These are phyloP conservation scores for Cynaeus angustus DNA, from an alignment of 2,888 invertebrate species.

Conservation along the genomic window DNA sequence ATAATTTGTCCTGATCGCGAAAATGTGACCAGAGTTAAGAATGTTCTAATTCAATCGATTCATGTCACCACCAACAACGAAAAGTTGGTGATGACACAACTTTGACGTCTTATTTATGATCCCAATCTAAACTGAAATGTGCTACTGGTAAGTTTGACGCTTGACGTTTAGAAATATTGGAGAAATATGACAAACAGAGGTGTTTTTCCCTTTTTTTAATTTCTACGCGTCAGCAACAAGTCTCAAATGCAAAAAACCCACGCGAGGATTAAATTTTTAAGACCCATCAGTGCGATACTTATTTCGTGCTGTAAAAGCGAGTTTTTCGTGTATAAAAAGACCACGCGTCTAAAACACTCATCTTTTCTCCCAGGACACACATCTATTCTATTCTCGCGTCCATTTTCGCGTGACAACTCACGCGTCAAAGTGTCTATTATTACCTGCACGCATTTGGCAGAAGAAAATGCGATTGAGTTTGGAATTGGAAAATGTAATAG, in stretches of 20 bases:
- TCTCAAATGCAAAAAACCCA: constrained; percentile 17
- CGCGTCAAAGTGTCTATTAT: constrained; percentile 32
- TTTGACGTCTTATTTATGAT: constrained; percentile 23
- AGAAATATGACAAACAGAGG: not conserved
- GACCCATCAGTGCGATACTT: constrained; percentile 7
- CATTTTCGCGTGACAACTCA: constrained; percentile 30
- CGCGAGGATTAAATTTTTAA: constrained; percentile 18
- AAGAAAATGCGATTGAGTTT: constrained; percentile 12
- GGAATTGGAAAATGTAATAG: constrained; percentile 15
- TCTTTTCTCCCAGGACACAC: constrained; percentile 27
- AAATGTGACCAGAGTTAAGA: constrained; percentile 66
- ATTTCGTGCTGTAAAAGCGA: constrained; percentile 18
- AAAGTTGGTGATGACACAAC: constrained; percentile 43
- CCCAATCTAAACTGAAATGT: not conserved
- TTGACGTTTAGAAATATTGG: constrained; percentile 6
- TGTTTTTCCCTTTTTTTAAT: constrained; percentile 14
- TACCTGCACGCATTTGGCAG: constrained; percentile 20
- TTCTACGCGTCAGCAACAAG: constrained; percentile 22
- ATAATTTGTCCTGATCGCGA: constrained; percentile 67
- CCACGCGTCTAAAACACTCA: constrained; percentile 24
- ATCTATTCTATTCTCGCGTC: constrained; percentile 21
- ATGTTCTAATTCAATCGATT: constrained; percentile 49
- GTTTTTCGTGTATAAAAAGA: constrained; percentile 23
- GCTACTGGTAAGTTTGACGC: constrained; percentile 8
- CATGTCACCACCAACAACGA: constrained; percentile 36